Evolutionary conservation across 2,888 invertebrate genomes (phyloP), one percentile per base, ranked within the genome.

Genomic region (Papilio protenor): DNA sequence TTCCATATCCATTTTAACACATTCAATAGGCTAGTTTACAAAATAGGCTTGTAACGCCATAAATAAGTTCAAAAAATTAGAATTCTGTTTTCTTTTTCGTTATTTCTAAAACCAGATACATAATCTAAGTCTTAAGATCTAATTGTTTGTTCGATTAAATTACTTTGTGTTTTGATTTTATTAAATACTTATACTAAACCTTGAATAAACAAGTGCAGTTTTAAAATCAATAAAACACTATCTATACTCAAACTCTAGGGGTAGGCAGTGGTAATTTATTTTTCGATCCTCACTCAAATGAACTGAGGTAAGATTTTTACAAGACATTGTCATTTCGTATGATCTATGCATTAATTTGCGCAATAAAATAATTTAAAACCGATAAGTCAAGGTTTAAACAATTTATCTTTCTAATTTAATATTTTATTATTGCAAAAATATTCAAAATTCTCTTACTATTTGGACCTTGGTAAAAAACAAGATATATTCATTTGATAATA

Each of bases 341-440:
- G 23, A 57, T 21, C n/a, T 59, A 59, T 59, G 8, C 21, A 59
- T 59, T 59, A 52, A 52, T 59, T 57, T 23, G 11, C 57, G 23
- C 57, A 59, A 59, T 18, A 57, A 57, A 6, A 23, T 57, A 57
- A 57, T 59, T 23, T 59, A 59, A 59, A 59, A 59, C 21, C 57
- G 23, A 59, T 23, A 59, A 59, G 57, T 59, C 57, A 59, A 59
- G 57, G 57, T 59, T 59, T 59, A 59, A 12, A 2, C 1, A 59
- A 59, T 59, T 23, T 23, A 12, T 59, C 57, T 21, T 59, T 23
- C 23, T 21, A 59, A 18, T 52, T 52, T 52, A 52, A 52, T 52
- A 18, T 52, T 52, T 59, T 21, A 57, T 57, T 59, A 59, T 59
- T 59, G 57, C 57, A 59, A 59, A 23, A 23, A 23, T 59, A 59